Base-by-base conservation (phyloP, 2,797 vertebrate species). In the Somateria mollissima region DNA sequence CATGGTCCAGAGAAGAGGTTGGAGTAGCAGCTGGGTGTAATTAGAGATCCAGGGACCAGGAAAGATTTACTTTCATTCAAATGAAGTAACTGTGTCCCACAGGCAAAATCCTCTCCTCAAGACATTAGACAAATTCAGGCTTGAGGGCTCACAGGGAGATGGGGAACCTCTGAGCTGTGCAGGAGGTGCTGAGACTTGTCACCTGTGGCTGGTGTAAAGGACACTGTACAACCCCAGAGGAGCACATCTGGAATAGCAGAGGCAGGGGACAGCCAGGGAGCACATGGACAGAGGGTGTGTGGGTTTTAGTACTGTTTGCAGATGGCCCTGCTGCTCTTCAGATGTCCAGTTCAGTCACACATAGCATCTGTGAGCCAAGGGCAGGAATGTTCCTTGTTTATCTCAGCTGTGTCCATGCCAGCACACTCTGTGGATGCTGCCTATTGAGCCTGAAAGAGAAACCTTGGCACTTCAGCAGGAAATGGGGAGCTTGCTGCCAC, bases 11-110 rank as follows among this genome's bases (percentile, higher is more conserved):
- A 77, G 92, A 72, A 94, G 90, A 91, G 88, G 78, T 62, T 95
- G 84, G 77, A 94, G 87, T 82, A 91, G 91, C 97, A 97, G 94
- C 95, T 97, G 96, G 84, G 92, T 92, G 95, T 95, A 93, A 98
- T 97, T 97, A 97, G 92, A 94, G 73, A 89, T 73, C 56, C 75
- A 92, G 76, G 25, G 82, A 86, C 83, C 89, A 94, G 53, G 45
- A 84, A 72, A 78, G 90, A 95, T 84, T 94, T 87, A 49, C 87
- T 95, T 77, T 81, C 54, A 75, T 79, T 94, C 91, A 93, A 57
- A 79, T 15, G 18, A 64, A 91, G 66, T 53, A 80, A 84, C 10
- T 82, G 56, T 15, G 84, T 89, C 80, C 72, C 53, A 51, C 34
- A 83, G 32, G 86, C 45, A 61, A 87, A 94, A 67, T 51, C 19